phyloP scores from a whole-genome alignment of 2,797 vertebrate genomes.

The Hoplostethus atlanticus region DNA sequence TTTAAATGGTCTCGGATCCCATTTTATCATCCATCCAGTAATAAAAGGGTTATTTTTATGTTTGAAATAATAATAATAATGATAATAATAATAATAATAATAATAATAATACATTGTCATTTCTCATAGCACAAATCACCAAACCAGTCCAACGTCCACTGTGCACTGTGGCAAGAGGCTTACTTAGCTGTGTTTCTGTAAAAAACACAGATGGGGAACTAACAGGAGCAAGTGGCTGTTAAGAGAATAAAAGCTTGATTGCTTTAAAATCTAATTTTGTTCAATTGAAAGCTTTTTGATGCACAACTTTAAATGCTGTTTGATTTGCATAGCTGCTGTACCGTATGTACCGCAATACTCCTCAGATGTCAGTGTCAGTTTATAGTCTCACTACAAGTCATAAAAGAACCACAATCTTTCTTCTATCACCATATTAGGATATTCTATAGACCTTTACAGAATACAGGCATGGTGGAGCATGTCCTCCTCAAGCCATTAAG shows the following conservation, averaged over 20 bases:
- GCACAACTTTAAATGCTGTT: conserved; percentile 8
- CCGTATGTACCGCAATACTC: conserved; percentile 3
- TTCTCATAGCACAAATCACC: conserved; percentile 11
- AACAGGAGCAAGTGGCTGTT: conserved; percentile 9
- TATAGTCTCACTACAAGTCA: conserved; percentile 17
- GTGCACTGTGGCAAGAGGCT: not conserved
- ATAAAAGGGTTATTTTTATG: not conserved
- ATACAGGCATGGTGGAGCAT: conserved; percentile 59
- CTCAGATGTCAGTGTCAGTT: not conserved
- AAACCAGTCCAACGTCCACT: not conserved
- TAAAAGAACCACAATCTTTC: conserved; percentile 47
- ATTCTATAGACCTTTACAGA: conserved; percentile 60
- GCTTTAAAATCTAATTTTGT: conserved; percentile 28
- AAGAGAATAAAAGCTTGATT: conserved; percentile 13
- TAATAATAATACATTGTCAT: not conserved
- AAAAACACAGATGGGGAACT: conserved; percentile 18
- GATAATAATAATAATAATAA: not conserved
- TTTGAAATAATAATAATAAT: not conserved
- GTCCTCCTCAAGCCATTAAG: conserved; percentile 81
- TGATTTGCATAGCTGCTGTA: conserved; percentile 27
- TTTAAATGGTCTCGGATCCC: too few relatives aligned
- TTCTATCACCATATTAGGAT: conserved; percentile 43
- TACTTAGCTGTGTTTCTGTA: too few relatives aligned
- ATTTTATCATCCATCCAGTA: not conserved
- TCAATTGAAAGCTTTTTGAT: conserved; percentile 30